Conservation (phyloP, 2,888 invertebrate genomes). For the Apotomis betuletana region DNA sequence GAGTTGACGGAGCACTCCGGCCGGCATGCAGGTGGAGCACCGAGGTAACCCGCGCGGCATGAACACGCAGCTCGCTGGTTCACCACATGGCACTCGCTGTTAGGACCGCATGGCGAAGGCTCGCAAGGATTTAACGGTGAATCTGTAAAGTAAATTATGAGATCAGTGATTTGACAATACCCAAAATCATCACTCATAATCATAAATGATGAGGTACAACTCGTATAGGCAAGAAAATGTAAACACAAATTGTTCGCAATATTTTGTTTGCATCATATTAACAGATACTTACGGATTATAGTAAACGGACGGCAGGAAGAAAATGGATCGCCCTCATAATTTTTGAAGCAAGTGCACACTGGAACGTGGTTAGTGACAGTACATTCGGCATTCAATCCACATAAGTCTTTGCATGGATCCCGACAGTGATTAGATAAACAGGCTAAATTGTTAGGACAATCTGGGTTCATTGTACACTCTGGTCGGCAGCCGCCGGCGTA, state of each 20-base stretch:
- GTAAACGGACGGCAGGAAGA: constrained; percentile 87
- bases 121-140: constrained; percentile 85
- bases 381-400: constrained; percentile 93
- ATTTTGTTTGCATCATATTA: neutral
- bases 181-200: no score
- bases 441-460: constrained; percentile 89
- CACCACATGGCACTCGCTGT: constrained; percentile 88
- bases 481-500: constrained; percentile 93
- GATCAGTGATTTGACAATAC: no score
- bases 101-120: constrained; percentile 90
- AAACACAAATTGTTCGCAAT: no score
- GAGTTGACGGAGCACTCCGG: constrained; percentile 91
- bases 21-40: constrained; percentile 89
- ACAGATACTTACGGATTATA: constrained; percentile 78
- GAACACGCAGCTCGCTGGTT: constrained; percentile 89
- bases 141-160: constrained; percentile 47
- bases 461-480: constrained; percentile 92
- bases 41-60: constrained; percentile 87
- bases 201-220: no score
- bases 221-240: no score
- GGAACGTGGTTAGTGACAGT: constrained; percentile 92
- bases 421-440: constrained; percentile 93
- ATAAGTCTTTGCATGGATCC: constrained; percentile 93
- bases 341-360: constrained; percentile 89
- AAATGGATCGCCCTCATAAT: constrained; percentile 93